Evolutionary conservation across 2,797 vertebrate genomes (phyloP).

Genomic region (Karalla daura): DNA sequence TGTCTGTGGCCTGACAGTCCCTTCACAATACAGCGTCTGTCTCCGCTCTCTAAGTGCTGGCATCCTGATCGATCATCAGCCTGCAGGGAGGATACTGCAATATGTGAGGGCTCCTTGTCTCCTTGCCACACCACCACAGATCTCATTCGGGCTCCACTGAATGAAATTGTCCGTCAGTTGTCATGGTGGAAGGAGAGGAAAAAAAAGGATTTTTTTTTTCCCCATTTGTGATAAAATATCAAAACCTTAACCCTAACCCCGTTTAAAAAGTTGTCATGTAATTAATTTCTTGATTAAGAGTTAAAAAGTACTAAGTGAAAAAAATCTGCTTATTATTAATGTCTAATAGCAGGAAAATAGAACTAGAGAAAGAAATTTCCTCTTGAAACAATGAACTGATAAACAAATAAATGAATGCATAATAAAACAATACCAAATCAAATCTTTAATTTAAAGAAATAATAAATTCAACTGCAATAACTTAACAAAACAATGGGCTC

Average conservation of each 20-base stretch:
- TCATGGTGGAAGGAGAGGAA: background rate
- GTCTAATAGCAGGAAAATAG: too few relatives aligned
- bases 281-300: too few relatives aligned
- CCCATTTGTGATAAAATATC: background rate
- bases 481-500: too few relatives aligned
- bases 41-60: constrained; percentile 84
- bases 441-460: too few relatives aligned
- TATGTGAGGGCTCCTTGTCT: constrained; percentile 36
- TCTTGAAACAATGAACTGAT: too few relatives aligned
- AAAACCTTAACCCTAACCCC: background rate
- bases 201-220: background rate
- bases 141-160: constrained; percentile 9
- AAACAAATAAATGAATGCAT: too few relatives aligned
- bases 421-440: too few relatives aligned
- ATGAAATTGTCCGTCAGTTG: constrained; percentile 11
- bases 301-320: too few relatives aligned
- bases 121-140: constrained; percentile 21
- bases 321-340: too few relatives aligned
- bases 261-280: too few relatives aligned
- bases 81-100: constrained; percentile 53
- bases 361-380: too few relatives aligned
- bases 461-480: too few relatives aligned
- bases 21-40: constrained; percentile 87
- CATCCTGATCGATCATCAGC: constrained; percentile 84
- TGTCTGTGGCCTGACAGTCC: constrained; percentile 89